Evolutionary conservation across 2,113 vertebrate species (phyloP).

Genomic region (Chinchilla lanigera): DNA sequence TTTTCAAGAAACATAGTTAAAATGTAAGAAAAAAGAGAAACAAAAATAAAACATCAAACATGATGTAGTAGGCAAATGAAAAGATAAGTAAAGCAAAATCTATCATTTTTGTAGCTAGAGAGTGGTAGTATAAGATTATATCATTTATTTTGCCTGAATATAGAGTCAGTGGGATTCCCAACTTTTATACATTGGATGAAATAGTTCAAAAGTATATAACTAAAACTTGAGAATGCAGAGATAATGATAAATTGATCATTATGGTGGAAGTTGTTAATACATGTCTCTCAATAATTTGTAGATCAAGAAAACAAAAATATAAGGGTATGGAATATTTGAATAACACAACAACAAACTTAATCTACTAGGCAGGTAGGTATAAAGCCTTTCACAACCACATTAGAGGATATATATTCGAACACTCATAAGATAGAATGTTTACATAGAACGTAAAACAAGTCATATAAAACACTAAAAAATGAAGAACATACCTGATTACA

Average conservation of each 20-base stretch:
- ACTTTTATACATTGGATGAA: background rate
- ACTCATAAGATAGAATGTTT: background rate
- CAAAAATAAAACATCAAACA: background rate
- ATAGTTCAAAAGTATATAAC: background rate
- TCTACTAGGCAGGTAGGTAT: background rate
- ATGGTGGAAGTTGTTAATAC: background rate
- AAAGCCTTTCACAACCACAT: background rate
- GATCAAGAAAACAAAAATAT: background rate
- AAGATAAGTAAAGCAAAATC: background rate
- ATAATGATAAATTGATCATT: background rate
- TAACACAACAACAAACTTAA: background rate
- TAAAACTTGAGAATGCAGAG: background rate
- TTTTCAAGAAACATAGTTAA: no score
- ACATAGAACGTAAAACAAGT: background rate
- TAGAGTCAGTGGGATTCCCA: background rate
- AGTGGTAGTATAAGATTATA: background rate
- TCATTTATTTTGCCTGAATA: background rate
- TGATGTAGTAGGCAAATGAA: background rate
- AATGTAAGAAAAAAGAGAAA: background rate
- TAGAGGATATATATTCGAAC: background rate
- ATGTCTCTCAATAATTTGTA: background rate
- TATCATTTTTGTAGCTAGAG: background rate
- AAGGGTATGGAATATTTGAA: background rate
- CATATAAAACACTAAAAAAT: conserved; percentile 4
- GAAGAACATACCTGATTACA: background rate